Evolutionary conservation across 2,797 vertebrate genomes (phyloP).

Genomic region (Vespertilio murinus): DNA sequence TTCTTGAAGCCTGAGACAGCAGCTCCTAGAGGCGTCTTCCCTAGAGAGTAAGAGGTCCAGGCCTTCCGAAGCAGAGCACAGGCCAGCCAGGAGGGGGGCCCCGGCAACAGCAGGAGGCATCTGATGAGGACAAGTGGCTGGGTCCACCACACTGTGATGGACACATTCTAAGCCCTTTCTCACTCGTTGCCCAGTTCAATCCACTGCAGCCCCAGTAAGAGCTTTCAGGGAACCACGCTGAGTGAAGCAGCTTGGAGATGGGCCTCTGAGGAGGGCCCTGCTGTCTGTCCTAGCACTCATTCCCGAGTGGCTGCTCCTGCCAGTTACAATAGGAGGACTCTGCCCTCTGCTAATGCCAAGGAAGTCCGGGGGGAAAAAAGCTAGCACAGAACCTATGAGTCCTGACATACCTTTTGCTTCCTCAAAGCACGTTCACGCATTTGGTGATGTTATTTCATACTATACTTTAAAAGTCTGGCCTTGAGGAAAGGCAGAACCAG

Average conservation of each 20-base stretch:
- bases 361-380: neutral
- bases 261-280: neutral
- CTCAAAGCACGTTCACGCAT: neutral
- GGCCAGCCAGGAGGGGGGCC: rapidly evolving
- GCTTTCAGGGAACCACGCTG: neutral
- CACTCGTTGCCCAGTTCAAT: neutral
- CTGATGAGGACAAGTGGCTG: neutral
- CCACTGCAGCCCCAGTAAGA: neutral
- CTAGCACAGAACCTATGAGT: neutral
- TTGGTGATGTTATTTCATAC: neutral
- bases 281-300: neutral
- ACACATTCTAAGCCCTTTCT: neutral
- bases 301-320: neutral
- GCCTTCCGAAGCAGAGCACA: neutral
- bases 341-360: neutral
- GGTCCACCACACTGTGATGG: neutral
- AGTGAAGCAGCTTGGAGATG: neutral
- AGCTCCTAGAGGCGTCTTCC: neutral
- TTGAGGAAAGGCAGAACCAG: neutral
- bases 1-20: neutral
- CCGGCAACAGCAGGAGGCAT: neutral
- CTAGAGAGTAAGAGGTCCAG: neutral
- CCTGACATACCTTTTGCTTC: neutral
- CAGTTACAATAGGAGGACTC: rapidly evolving
- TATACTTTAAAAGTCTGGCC: neutral